A percentile compares a stretch with the other conserved stretches of the same genome.
Evolutionary conservation across 2,113 vertebrate species (phyloP).

Genomic region (Strix uralensis): DNA sequence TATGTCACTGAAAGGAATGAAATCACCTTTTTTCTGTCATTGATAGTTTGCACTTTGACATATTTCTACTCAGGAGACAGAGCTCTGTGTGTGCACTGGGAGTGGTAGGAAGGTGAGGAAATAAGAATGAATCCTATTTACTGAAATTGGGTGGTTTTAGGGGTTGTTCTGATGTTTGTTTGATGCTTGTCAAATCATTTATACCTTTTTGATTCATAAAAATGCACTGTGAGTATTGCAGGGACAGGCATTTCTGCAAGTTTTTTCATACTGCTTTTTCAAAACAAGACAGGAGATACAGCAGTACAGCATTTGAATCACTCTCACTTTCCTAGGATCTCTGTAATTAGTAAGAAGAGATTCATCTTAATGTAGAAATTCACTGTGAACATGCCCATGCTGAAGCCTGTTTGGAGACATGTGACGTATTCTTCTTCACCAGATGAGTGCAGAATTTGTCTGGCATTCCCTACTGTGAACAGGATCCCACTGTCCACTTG

Average conservation of each 20-base stretch:
- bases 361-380: background rate
- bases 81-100: background rate
- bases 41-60: background rate
- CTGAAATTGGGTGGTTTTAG: background rate
- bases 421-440: background rate
- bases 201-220: background rate
- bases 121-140: background rate
- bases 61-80: background rate
- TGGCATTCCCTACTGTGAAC: background rate
- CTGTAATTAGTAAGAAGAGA: background rate
- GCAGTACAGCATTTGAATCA: background rate
- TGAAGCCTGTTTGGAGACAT: background rate
- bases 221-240: background rate
- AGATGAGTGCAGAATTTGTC: background rate
- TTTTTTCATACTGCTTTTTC: background rate
- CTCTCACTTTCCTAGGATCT: background rate
- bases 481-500: background rate
- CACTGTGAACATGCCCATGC: background rate
- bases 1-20: background rate
- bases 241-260: background rate
- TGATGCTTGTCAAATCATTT: background rate
- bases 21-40: background rate
- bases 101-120: background rate
- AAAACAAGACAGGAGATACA: background rate
- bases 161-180: background rate